Evolutionary conservation across 2,113 vertebrate genomes (phyloP).

Genomic region (Eleginops maclovinus): DNA sequence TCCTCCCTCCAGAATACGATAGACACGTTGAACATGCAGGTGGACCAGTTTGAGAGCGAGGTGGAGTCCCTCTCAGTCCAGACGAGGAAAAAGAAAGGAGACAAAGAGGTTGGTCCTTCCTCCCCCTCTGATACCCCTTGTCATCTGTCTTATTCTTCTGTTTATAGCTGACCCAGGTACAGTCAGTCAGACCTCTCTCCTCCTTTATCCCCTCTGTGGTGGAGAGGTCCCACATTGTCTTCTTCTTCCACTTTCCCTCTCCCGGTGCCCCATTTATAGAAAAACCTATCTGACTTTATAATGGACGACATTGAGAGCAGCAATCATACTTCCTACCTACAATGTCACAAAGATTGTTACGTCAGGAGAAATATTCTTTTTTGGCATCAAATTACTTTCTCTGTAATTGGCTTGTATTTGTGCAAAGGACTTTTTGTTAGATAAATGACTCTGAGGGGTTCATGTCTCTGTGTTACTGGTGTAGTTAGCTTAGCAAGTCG

Average conservation of each 20-base stretch:
- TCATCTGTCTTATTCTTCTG: slow-evolving; percentile 15
- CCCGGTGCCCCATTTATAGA: slow-evolving; percentile 5
- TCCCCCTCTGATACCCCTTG: slow-evolving; percentile 8
- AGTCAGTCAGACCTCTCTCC: not conserved
- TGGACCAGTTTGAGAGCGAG: slow-evolving; percentile 95
- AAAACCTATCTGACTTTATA: not conserved
- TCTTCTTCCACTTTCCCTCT: slow-evolving; percentile 30
- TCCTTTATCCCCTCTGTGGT: not conserved
- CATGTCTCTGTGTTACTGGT: slow-evolving; percentile 28
- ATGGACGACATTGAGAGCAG: not conserved
- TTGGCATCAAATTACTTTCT: not conserved
- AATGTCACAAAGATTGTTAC: not conserved
- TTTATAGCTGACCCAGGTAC: slow-evolving; percentile 4
- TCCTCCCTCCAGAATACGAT: slow-evolving; percentile 86
- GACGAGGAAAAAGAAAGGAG: slow-evolving; percentile 92
- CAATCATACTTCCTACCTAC: not conserved
- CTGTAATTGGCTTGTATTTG: not conserved
- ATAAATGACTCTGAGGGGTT: slow-evolving; percentile 33
- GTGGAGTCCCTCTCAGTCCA: slow-evolving; percentile 93
- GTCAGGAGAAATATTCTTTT: not conserved
- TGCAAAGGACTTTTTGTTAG: not conserved
- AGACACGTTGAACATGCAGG: slow-evolving; percentile 94
- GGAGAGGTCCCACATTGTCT: slow-evolving; percentile 16
- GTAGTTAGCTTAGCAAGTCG: not conserved
- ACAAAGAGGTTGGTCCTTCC: slow-evolving; percentile 88